Evolutionary conservation across 2,888 invertebrate genomes (phyloP).

Genomic region (Antitype chi): DNA sequence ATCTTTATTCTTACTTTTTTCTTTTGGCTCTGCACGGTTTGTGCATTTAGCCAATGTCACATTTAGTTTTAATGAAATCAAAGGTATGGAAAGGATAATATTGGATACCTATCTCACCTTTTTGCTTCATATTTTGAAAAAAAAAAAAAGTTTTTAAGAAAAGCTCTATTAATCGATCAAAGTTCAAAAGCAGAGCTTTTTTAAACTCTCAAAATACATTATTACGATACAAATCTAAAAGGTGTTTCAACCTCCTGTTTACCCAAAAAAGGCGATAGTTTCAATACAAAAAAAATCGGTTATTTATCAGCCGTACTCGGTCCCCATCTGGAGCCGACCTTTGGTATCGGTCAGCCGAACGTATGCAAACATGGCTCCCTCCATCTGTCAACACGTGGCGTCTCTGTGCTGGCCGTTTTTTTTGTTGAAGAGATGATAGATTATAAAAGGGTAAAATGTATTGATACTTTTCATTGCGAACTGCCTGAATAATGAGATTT

Average conservation of each 20-base stretch:
- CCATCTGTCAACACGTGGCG: slow-evolving; percentile 80
- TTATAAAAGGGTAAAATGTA: slow-evolving; percentile 32
- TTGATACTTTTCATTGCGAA: not conserved
- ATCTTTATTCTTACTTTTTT: not conserved
- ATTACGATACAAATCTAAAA: slow-evolving; percentile 7
- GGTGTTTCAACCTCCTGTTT: slow-evolving; percentile 33
- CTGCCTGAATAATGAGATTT: not conserved
- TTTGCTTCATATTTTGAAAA: not conserved
- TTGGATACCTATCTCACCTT: not conserved
- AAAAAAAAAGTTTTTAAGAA: not conserved
- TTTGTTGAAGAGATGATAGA: slow-evolving; percentile 30
- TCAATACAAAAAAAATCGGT: slow-evolving; percentile 64
- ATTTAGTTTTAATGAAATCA: not conserved
- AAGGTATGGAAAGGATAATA: not conserved
- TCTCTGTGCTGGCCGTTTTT: slow-evolving; percentile 55
- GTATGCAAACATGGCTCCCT: slow-evolving; percentile 80
- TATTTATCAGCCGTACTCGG: slow-evolving; percentile 58
- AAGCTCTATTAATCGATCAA: not conserved
- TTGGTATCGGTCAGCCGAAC: slow-evolving; percentile 79
- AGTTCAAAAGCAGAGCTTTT: not conserved
- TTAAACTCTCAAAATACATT: not conserved
- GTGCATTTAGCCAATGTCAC: not conserved
- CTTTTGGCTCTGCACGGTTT: not conserved
- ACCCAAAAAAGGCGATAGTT: slow-evolving; percentile 45
- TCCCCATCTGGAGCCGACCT: slow-evolving; percentile 77